phyloP scores from a whole-genome alignment of 1,140 invertebrate species.

The Ylistrum balloti region DNA sequence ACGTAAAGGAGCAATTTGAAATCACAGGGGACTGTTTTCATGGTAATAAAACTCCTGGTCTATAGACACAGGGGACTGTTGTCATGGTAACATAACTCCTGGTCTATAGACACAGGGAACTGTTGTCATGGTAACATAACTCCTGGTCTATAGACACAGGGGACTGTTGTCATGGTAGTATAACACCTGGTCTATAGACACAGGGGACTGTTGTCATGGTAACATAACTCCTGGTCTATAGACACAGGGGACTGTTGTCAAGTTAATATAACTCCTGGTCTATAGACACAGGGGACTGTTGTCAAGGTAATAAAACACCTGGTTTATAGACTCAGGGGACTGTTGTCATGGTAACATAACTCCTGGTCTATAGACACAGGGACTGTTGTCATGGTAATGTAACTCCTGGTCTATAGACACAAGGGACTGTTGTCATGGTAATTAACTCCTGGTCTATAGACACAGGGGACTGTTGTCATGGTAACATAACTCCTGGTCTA shows the following conservation, averaged over 20 bases:
- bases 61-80: not conserved
- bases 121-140: not conserved
- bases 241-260: not conserved
- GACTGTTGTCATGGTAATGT: not conserved
- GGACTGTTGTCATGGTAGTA: not conserved
- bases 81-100: not conserved
- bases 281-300: too few species aligned
- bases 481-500: not conserved
- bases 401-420: conserved; percentile 8
- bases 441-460: not conserved
- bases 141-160: not conserved
- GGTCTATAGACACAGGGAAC: conserved; percentile 15
- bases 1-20: too few species aligned
- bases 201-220: not conserved
- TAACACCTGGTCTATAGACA: not conserved
- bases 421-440: not conserved
- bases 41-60: not conserved
- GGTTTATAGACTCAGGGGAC: not conserved
- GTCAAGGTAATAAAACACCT: not conserved
- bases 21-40: not conserved
- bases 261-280: too few species aligned
- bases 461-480: not conserved
- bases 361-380: not conserved
- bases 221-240: not conserved
- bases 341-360: not conserved